Evolutionary conservation across 2,797 vertebrate genomes (phyloP).

Genomic region (Erethizon dorsatum): DNA sequence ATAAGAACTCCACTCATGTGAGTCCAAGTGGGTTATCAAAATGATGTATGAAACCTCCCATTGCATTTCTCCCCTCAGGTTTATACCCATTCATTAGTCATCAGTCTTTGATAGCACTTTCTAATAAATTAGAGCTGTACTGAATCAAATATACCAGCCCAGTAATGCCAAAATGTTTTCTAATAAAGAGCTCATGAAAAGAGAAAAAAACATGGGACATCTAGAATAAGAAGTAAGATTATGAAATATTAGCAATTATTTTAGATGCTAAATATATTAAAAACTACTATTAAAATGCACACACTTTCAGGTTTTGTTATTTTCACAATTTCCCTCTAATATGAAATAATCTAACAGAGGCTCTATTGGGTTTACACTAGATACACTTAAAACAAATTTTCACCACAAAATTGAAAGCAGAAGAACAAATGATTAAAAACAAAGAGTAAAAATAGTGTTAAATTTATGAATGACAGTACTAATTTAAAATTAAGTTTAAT

Average conservation of each 20-base stretch:
- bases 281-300: neutral
- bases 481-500: conserved; percentile 21
- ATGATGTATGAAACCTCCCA: neutral
- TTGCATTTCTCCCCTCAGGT: neutral
- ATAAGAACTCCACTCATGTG: neutral
- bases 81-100: neutral
- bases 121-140: neutral
- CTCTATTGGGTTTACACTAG: neutral
- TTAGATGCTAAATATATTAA: neutral
- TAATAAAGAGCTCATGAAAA: neutral
- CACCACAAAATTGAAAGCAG: neutral
- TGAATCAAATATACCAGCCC: neutral
- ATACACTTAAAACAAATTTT: neutral
- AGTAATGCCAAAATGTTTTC: neutral
- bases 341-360: neutral
- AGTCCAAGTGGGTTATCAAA: neutral
- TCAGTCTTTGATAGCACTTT: neutral
- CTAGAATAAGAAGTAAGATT: neutral
- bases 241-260: neutral
- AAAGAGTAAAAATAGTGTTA: neutral
- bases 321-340: neutral
- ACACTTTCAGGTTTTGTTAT: neutral
- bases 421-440: neutral
- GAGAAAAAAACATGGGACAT: neutral
- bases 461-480: neutral